Evolutionary conservation across 2,888 invertebrate genomes (phyloP).

Genomic region (Taphrorychus bicolor): DNA sequence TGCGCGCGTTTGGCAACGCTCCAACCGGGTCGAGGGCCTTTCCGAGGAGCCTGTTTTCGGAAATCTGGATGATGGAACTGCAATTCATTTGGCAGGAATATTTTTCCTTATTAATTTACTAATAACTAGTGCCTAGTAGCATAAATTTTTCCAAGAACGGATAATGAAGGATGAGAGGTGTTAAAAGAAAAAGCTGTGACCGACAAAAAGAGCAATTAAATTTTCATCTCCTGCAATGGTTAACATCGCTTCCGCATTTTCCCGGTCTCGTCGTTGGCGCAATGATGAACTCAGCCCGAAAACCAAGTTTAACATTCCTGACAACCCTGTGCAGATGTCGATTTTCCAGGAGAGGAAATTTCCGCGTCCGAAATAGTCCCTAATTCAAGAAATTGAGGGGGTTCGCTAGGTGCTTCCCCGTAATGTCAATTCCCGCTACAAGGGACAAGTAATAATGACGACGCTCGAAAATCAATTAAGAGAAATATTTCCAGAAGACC

Average conservation of each 20-base stretch:
- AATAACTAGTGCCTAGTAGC: too few relatives aligned
- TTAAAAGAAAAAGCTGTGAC: too few relatives aligned
- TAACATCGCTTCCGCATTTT: constrained; percentile 11
- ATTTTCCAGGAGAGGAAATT: constrained; percentile 16
- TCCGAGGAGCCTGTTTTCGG: constrained; percentile 4
- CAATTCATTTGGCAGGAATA: not conserved
- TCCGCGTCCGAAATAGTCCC: not conserved
- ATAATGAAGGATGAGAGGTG: too few relatives aligned
- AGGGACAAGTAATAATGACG: too few relatives aligned
- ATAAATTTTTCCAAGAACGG: not conserved
- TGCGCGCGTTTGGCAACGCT: constrained; percentile 36
- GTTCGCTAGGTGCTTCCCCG: not conserved
- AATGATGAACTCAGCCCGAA: constrained; percentile 24
- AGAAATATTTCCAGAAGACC: not conserved
- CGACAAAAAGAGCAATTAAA: constrained; percentile 19
- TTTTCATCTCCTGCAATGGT: constrained; percentile 26
- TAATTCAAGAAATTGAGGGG: not conserved
- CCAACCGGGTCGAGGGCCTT: constrained; percentile 41
- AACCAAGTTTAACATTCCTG: constrained; percentile 24
- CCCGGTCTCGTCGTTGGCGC: constrained; percentile 5
- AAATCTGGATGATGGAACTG: not conserved
- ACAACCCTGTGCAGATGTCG: constrained; percentile 4
- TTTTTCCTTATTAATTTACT: not conserved
- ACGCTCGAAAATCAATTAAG: not conserved
- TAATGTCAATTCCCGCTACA: too few relatives aligned